Evolutionary conservation across 1,140 invertebrate species (phyloP).

Genomic region (Whitmania pigra): DNA sequence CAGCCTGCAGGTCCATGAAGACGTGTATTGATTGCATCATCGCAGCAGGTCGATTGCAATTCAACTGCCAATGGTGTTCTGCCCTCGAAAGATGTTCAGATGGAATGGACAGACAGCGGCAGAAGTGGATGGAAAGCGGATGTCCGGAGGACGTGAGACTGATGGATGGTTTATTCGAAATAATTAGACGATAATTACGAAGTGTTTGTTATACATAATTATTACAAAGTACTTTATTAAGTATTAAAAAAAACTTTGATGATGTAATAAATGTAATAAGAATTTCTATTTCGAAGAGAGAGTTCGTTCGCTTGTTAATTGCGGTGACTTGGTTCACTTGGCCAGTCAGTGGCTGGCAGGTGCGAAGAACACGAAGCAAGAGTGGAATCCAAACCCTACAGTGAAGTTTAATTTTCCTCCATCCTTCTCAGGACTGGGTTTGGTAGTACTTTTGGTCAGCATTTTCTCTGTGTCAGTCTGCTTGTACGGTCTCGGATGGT

Average conservation of each 20-base stretch:
- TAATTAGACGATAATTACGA: not conserved
- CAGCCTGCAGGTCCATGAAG: constrained; percentile 62
- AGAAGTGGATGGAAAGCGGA: constrained; percentile 70
- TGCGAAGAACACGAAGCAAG: not conserved
- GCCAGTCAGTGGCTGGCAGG: constrained; percentile 1
- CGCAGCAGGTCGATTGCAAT: constrained; percentile 31
- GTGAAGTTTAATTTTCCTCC: not conserved
- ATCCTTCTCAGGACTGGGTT: not conserved
- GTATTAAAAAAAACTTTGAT: not conserved
- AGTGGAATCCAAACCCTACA: not conserved
- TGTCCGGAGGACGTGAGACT: constrained; percentile 46
- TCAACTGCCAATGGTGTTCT: constrained; percentile 71
- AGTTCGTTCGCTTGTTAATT: not conserved
- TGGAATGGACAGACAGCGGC: constrained; percentile 69
- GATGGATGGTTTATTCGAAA: too few species aligned
- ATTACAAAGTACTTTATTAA: too few species aligned
- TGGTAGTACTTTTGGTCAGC: not conserved
- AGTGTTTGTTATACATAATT: not conserved
- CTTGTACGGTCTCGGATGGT: constrained; percentile 8
- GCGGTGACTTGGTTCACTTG: not conserved
- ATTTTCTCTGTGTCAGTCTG: not conserved
- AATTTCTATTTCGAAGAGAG: not conserved
- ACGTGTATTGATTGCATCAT: constrained; percentile 53
- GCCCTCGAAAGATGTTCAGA: constrained; percentile 65
- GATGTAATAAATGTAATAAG: not conserved